Conservation (phyloP, 1,140 invertebrate genomes). For the Adelges cooleyi region DNA sequence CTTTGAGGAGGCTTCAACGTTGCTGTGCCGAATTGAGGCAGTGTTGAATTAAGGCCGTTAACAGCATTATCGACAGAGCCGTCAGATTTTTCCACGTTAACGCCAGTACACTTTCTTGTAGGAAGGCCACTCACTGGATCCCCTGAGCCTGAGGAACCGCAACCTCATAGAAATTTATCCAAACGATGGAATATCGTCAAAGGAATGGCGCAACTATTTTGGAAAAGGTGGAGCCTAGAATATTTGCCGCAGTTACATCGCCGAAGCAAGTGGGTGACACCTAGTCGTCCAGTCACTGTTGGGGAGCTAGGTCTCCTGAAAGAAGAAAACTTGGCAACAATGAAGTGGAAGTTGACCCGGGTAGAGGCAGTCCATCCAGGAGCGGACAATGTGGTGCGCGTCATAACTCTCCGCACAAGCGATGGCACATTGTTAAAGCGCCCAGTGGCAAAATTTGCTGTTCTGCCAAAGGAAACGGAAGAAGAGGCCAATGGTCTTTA, state of each 20-base stretch:
- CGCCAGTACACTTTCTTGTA: slow-evolving; percentile 36
- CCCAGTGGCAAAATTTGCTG: not conserved
- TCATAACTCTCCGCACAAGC: slow-evolving; percentile 32
- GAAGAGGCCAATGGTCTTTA: not conserved
- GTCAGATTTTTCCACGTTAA: slow-evolving; percentile 32
- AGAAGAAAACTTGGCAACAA: slow-evolving; percentile 36
- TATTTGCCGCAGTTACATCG: slow-evolving; percentile 36
- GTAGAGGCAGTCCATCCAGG: slow-evolving; percentile 35
- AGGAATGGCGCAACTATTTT: slow-evolving; percentile 34
- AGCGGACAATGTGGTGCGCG: slow-evolving; percentile 34
- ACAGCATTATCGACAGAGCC: slow-evolving; percentile 32
- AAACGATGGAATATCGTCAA: slow-evolving; percentile 35
- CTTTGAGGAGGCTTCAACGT: not conserved
- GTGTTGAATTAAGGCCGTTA: slow-evolving; percentile 35
- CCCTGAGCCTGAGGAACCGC: not conserved
- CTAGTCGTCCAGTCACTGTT: slow-evolving; percentile 31
- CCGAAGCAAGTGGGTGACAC: slow-evolving; percentile 32
- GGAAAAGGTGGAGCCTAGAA: slow-evolving; percentile 36
- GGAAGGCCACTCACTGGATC: not conserved
- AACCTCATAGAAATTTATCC: not conserved
- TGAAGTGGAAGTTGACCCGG: slow-evolving; percentile 35
- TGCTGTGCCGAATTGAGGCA: not conserved
- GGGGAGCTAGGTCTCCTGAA: slow-evolving; percentile 37
- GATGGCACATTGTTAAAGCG: not conserved
- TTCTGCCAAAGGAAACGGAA: not conserved